Conservation (phyloP, 2,888 invertebrate genomes). For the Hirudinaria manillensis region DNA sequence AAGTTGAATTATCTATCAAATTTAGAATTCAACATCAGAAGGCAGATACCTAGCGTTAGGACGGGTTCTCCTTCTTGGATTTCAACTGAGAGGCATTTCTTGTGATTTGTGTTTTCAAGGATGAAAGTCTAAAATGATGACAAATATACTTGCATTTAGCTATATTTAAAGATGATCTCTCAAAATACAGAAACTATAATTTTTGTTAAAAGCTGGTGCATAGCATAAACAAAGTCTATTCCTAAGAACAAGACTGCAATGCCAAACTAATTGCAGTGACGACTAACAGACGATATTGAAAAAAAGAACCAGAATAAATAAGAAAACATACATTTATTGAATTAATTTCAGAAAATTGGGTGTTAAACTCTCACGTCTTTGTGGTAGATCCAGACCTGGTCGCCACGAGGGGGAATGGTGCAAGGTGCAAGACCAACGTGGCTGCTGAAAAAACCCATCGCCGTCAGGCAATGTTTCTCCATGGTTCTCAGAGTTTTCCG, state of each 20-base stretch:
- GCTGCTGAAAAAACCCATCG: background rate
- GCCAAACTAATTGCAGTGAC: no score
- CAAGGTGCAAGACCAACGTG: background rate
- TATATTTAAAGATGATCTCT: no score
- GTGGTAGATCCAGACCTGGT: conserved; percentile 13
- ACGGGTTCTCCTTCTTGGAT: background rate
- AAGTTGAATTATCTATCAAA: no score
- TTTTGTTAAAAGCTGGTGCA: no score
- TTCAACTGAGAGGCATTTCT: conserved; percentile 19
- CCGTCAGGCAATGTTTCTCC: conserved; percentile 6
- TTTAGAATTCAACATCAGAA: no score
- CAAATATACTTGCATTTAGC: no score
- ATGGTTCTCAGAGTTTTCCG: conserved; percentile 22
- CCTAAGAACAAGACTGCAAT: no score
- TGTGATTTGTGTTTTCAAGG: background rate
- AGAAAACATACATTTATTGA: background rate
- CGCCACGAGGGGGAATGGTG: background rate
- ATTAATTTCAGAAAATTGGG: background rate
- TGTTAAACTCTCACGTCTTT: background rate
- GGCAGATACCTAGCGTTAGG: background rate
- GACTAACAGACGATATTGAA: background rate
- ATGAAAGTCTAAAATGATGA: background rate
- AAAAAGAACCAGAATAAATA: background rate
- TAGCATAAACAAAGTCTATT: no score
- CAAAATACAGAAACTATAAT: no score